phyloP scores from a whole-genome alignment of 2,797 vertebrate genomes.

The Xyrichtys novacula region DNA sequence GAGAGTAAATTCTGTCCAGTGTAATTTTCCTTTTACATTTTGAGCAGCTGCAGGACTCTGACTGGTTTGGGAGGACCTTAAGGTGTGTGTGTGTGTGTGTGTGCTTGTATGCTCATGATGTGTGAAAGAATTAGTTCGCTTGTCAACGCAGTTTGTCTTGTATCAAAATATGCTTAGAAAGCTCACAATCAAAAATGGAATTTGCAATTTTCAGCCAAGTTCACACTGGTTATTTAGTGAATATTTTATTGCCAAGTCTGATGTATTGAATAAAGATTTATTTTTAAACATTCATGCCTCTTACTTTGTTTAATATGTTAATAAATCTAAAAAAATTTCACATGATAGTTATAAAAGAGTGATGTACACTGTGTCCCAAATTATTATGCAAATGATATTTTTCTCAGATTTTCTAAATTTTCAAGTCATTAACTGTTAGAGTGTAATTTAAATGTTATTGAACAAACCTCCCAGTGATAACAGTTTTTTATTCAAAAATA shows the following conservation, averaged over 20 bases:
- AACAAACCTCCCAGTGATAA: no score
- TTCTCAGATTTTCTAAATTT: no score
- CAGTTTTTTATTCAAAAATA: no score
- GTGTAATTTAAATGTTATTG: no score
- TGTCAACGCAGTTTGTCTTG: constrained; percentile 35
- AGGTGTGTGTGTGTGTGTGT: constrained; percentile 25
- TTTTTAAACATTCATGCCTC: constrained; percentile 61
- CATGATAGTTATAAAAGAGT: no score
- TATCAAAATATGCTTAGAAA: constrained; percentile 34
- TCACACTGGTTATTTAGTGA: constrained; percentile 57
- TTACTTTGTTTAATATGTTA: not conserved
- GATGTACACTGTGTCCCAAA: no score
- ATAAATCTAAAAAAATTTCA: no score
- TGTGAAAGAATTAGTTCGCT: constrained; percentile 17
- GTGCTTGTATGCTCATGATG: constrained; percentile 16
- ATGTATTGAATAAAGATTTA: constrained; percentile 70
- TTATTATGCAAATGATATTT: no score
- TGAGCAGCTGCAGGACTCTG: constrained; percentile 14
- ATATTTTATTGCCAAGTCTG: constrained; percentile 58
- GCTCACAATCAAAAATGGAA: constrained; percentile 28
- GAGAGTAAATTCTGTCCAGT: not conserved
- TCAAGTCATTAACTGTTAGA: no score
- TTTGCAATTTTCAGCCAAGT: constrained; percentile 30
- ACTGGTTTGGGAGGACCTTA: constrained; percentile 17
- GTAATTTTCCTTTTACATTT: constrained; percentile 14